Evolutionary conservation across 2,797 vertebrate species (phyloP).

Genomic region (Austrolebias charrua): DNA sequence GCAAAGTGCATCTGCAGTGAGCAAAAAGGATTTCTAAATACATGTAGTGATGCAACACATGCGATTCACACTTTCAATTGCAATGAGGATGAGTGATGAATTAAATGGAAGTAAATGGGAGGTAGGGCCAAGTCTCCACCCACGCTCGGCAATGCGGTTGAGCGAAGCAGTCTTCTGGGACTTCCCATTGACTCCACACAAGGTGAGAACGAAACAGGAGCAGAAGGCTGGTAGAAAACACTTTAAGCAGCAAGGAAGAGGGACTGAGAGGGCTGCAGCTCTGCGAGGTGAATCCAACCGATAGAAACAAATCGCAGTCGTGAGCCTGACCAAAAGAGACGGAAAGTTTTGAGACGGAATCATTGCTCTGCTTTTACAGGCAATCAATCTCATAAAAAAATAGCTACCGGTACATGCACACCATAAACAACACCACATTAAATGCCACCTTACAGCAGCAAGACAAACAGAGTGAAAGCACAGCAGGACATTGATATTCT

Average conservation of each 20-base stretch:
- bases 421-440: constrained; percentile 44
- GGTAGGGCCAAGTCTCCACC: constrained; percentile 58
- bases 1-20: constrained; percentile 7
- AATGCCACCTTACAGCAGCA: constrained; percentile 48
- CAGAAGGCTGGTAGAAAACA: constrained; percentile 59
- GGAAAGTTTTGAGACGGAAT: constrained; percentile 38
- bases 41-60: constrained; percentile 43
- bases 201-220: constrained; percentile 65
- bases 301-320: constrained; percentile 12
- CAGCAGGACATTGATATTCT: constrained; percentile 79
- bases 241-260: constrained; percentile 47
- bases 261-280: constrained; percentile 37
- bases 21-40: constrained; percentile 29
- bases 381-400: constrained; percentile 52
- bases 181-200: constrained; percentile 72
- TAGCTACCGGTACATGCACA: constrained; percentile 1
- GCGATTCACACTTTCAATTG: constrained; percentile 45
- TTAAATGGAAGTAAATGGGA: constrained; percentile 62
- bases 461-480: constrained; percentile 49
- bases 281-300: constrained; percentile 27
- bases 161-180: constrained; percentile 67
- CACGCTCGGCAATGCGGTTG: constrained; percentile 66
- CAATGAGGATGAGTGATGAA: constrained; percentile 45
- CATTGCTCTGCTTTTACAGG: constrained; percentile 46
- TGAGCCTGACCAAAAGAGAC: constrained; percentile 33